Conservation (phyloP, 2,797 vertebrate genomes). For the Sarcophilus harrisii region DNA sequence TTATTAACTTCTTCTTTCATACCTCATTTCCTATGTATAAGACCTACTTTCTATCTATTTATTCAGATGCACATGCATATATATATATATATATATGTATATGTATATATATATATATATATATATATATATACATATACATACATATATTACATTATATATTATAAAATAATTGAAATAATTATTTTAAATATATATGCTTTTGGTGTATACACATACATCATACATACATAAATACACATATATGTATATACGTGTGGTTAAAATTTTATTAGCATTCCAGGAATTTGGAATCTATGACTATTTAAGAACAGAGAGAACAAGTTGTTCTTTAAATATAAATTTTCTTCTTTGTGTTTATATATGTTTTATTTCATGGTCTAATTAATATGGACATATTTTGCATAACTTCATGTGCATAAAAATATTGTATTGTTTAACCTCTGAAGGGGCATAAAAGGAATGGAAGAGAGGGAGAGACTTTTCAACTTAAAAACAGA, state of each 20-base stretch:
- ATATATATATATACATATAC: rapidly evolving
- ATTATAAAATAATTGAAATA: not conserved
- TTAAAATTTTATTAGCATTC: not conserved
- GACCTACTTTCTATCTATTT: not conserved
- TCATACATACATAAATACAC: not conserved
- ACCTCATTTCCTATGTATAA: not conserved
- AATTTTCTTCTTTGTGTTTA: not conserved
- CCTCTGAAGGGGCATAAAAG: not conserved
- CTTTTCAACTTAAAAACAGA: not conserved
- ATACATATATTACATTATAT: not conserved
- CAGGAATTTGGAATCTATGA: not conserved
- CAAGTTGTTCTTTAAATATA: not conserved
- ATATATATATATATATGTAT: rapidly evolving
- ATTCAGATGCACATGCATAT: too few relatives aligned
- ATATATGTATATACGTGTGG: not conserved
- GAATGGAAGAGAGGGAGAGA: not conserved
- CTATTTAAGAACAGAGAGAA: not conserved
- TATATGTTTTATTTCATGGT: not conserved
- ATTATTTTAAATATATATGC: not conserved
- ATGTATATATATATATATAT: not conserved
- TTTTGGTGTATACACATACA: not conserved
- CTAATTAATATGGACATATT: not conserved
- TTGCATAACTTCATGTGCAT: not conserved
- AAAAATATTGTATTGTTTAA: not conserved
- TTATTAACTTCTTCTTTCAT: not conserved